These are phyloP conservation scores for Paramormyrops hopkinsi DNA, from an alignment of 2,797 vertebrate species.

Conservation along the genomic window DNA sequence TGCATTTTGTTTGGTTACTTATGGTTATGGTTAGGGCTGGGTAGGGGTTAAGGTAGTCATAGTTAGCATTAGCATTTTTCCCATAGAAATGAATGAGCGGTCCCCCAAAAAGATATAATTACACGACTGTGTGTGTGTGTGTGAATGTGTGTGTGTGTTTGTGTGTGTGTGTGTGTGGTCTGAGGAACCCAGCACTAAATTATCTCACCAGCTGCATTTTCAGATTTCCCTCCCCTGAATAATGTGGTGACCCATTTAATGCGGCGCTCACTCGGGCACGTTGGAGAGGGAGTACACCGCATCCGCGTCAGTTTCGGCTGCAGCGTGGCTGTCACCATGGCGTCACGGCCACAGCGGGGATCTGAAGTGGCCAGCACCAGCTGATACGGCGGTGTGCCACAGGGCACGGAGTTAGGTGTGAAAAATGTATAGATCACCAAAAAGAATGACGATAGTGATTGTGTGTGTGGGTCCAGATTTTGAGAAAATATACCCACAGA, in stretches of 20 bases:
- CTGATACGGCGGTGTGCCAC: not conserved
- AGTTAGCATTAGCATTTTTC: not conserved
- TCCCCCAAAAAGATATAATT: not conserved
- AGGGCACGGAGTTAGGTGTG: not conserved
- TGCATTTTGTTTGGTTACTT: too few relatives aligned
- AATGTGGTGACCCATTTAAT: not conserved
- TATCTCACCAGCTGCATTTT: not conserved
- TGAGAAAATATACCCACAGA: not conserved
- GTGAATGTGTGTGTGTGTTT: not conserved
- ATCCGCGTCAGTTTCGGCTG: not conserved
- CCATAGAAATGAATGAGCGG: not conserved
- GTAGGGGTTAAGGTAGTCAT: not conserved
- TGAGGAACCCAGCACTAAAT: slow-evolving; percentile 21
- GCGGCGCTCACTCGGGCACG: not conserved
- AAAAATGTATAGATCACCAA: not conserved
- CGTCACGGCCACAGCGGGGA: not conserved
- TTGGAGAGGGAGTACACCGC: too few relatives aligned
- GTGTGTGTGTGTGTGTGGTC: not conserved
- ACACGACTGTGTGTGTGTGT: not conserved
- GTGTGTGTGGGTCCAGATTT: not conserved
- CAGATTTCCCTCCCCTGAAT: not conserved
- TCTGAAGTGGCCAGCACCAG: not conserved
- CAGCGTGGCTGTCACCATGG: not conserved
- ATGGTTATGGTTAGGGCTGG: not conserved
- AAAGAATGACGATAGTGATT: slow-evolving; percentile 25